These are phyloP conservation scores for Premnoplex brunnescens DNA, from an alignment of 2,797 vertebrate genomes.

Conservation along the genomic window DNA sequence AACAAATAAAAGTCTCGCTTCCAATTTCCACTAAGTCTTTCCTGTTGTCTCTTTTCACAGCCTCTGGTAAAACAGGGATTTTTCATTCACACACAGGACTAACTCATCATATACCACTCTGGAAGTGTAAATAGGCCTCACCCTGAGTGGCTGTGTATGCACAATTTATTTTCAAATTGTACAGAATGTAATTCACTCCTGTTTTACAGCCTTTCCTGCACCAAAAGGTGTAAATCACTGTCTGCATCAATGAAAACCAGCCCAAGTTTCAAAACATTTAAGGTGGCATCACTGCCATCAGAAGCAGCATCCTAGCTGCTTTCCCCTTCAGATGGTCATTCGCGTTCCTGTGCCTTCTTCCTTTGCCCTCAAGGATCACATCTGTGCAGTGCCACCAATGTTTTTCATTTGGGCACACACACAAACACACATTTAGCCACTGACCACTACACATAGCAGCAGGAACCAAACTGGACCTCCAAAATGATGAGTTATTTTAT, in stretches of 20 bases:
- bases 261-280: background rate
- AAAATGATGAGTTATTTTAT: background rate
- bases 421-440: background rate
- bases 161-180: conserved; percentile 44
- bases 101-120: conserved; percentile 33
- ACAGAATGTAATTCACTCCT: conserved; percentile 44
- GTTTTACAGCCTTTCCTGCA: conserved; percentile 42
- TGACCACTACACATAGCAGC: background rate
- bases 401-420: background rate
- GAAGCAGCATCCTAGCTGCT: background rate
- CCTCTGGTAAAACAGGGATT: conserved; percentile 18
- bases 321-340: background rate
- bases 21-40: conserved; percentile 4
- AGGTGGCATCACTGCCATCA: background rate
- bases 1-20: conserved; percentile 26
- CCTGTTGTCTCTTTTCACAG: background rate
- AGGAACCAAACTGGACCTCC: background rate
- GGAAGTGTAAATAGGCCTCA: conserved; percentile 54
- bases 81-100: conserved; percentile 47
- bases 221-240: conserved; percentile 29
- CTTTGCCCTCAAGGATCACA: background rate
- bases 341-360: background rate
- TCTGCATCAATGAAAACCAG: background rate
- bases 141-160: conserved; percentile 2
- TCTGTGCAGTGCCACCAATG: background rate